Evolutionary conservation across 2,888 invertebrate species (phyloP).

Genomic region (Pyralis farinalis): DNA sequence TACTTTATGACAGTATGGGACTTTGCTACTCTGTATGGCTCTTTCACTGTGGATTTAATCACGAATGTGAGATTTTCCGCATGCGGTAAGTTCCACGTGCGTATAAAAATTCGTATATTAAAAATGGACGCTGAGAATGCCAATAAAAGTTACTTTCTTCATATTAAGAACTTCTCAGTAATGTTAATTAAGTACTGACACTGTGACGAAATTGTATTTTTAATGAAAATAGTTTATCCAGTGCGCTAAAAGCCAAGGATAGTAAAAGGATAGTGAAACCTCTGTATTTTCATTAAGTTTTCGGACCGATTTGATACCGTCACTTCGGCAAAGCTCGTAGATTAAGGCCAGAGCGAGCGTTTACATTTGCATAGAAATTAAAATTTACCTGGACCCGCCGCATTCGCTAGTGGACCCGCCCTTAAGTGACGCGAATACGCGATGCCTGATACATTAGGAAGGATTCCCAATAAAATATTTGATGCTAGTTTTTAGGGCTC

Average conservation of each 20-base stretch:
- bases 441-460: constrained; percentile 46
- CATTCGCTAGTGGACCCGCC: constrained; percentile 50
- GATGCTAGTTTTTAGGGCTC: too few species aligned
- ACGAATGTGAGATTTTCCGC: too few species aligned
- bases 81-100: too few species aligned
- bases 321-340: constrained; percentile 64
- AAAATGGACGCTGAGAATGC: too few species aligned
- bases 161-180: too few species aligned
- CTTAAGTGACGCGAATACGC: constrained; percentile 60
- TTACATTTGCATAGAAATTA: constrained; percentile 80
- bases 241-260: constrained; percentile 18
- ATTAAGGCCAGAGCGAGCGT: constrained; percentile 71
- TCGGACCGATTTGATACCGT: constrained; percentile 59
- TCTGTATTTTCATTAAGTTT: constrained; percentile 72
- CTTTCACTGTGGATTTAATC: too few species aligned
- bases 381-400: constrained; percentile 70
- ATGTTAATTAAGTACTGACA: too few species aligned
- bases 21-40: too few species aligned
- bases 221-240: neutral
- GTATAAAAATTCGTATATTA: too few species aligned
- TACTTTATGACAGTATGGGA: too few species aligned
- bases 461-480: constrained; percentile 28
- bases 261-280: constrained; percentile 28
- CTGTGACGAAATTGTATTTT: too few species aligned
- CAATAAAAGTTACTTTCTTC: too few species aligned